Evolutionary conservation across 35 echinoderm and acorn worm genomes (phyloP), one percentile per base, ranked within the genome.

Genomic region (Amphiura filiformis): DNA sequence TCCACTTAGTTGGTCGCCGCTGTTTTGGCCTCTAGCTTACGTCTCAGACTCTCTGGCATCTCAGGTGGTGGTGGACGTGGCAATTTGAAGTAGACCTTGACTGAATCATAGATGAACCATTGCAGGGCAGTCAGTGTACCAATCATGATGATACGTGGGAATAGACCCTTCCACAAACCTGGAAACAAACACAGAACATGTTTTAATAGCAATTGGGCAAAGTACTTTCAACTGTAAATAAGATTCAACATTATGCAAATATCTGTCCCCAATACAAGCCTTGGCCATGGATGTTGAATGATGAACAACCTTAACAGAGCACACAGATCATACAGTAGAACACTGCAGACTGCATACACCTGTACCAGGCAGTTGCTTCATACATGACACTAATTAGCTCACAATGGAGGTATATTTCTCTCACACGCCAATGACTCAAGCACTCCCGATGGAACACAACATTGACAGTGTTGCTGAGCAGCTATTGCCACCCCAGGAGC

Each of bases 341-440:
- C 44, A 52, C 44, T 52, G 20, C 44, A 52, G 7, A 52, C 7
- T 7, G 7, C 7, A 20, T 7, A 7, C 7, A 11, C 20, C 7
- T 52, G 20, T 52, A 52, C 44, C 7, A 7, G 44, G 44, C 44
- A 52, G 7, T 52, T 20, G 7, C 20, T 11, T 52, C 44, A 52
- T 52, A 20, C 20, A 52, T 11, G 44, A 20, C 44, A 52, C 44
- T 11, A 11, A 40, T 38, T 38, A 18, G 86, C 86, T 84, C 76
- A 30, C 75, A 89, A 36, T 87, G 96, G 96, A 98, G 96, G 96
- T 92, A 94, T 94, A 94, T 91, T 90, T 81, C 39, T 98, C 34
- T 98, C 37, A 94, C 96, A 98, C 96, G 94, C 96, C 89, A 90
- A 98, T 98, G 96, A 98, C 96, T 98, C 96, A 98, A 90, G 96